A percentile compares a stretch with the other conserved stretches of the same genome.
These are phyloP conservation scores for Gallinago paraguaiae DNA, from an alignment of 2,113 vertebrate species.

Conservation along the genomic window DNA sequence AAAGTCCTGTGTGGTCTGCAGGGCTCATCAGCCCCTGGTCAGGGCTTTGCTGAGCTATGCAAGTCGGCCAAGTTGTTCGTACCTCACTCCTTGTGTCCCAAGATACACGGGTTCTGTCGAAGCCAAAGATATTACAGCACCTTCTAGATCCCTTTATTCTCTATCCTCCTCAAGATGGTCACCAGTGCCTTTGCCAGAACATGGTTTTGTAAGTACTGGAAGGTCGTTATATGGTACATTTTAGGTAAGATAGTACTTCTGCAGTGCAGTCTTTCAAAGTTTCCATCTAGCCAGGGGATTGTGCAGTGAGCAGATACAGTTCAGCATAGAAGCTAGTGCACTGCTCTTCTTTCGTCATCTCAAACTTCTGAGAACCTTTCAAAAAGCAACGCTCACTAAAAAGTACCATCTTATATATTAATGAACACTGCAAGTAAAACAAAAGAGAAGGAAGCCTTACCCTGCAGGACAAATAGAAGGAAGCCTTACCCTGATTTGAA, in stretches of 20 bases:
- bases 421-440: background rate
- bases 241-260: background rate
- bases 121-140: background rate
- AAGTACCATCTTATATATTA: background rate
- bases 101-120: background rate
- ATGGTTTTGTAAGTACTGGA: background rate
- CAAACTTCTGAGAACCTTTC: background rate
- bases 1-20: background rate
- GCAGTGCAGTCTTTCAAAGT: background rate
- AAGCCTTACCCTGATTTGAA: background rate
- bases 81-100: background rate
- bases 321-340: background rate
- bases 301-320: background rate
- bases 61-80: background rate
- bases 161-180: background rate
- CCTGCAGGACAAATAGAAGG: background rate
- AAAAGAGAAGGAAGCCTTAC: background rate
- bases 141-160: background rate
- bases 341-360: background rate
- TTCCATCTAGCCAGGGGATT: background rate
- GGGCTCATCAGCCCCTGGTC: background rate
- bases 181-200: background rate
- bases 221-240: rapidly evolving
- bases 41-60: background rate
- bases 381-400: background rate